These are phyloP conservation scores for Heteromormyrus szaboi DNA, from an alignment of 2,797 vertebrate genomes.

Conservation along the genomic window DNA sequence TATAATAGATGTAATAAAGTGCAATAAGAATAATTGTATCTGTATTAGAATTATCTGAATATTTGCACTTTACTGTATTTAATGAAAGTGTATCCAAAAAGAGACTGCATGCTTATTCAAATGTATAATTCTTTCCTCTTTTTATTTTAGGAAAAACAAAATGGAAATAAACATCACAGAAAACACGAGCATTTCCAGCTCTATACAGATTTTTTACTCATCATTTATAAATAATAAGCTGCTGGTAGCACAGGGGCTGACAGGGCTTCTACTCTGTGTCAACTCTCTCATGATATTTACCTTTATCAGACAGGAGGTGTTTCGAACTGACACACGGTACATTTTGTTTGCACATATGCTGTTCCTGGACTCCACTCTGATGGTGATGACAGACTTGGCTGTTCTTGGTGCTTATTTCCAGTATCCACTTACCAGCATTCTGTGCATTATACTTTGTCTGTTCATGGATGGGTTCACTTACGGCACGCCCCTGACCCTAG, in stretches of 20 bases:
- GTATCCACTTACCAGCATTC: constrained; percentile 22
- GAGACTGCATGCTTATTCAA: background rate
- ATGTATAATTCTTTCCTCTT: background rate
- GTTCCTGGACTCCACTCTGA: constrained; percentile 32
- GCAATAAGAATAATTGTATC: background rate
- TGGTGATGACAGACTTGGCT: constrained; percentile 34
- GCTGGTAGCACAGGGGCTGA: constrained; percentile 29
- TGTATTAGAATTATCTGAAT: background rate
- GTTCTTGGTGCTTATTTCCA: background rate
- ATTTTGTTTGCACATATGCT: constrained; percentile 43
- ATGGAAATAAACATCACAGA: background rate
- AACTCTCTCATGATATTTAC: constrained; percentile 38
- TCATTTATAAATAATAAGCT: background rate
- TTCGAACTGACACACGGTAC: constrained; percentile 39
- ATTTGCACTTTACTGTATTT: background rate
- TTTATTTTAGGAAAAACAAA: background rate
- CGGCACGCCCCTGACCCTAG: constrained; percentile 37
- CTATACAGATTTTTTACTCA: background rate
- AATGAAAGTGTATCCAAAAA: background rate
- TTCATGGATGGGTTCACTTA: constrained; percentile 12
- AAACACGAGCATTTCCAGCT: background rate
- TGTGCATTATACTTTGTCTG: constrained; percentile 26
- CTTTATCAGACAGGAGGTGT: constrained; percentile 35
- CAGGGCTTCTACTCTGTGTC: constrained; percentile 35
- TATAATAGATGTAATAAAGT: background rate